Evolutionary conservation across 37 sponge, comb jelly and placozoan genomes (phyloP).

Genomic region (Hexactinellida sp.): DNA sequence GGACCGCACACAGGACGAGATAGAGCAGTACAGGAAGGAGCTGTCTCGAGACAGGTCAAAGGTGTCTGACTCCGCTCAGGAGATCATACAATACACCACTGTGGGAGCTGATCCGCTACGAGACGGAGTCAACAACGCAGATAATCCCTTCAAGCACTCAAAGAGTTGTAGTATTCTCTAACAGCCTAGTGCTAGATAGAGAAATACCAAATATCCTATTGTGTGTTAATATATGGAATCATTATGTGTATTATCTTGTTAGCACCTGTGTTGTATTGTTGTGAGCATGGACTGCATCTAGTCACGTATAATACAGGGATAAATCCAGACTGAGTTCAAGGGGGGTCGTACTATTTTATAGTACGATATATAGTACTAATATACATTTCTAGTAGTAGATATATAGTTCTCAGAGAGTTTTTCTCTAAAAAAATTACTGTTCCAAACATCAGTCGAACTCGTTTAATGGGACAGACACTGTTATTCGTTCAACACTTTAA

Average conservation of each 20-base stretch:
- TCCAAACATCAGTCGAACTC: too few relatives aligned
- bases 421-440: too few relatives aligned
- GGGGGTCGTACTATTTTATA: too few relatives aligned
- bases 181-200: neutral
- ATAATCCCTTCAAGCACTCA: neutral
- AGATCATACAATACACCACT: neutral
- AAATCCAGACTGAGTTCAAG: too few relatives aligned
- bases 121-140: neutral
- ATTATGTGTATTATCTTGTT: neutral
- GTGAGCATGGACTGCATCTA: too few relatives aligned
- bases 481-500: too few relatives aligned
- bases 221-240: neutral
- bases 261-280: neutral
- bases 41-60: neutral
- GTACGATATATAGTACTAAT: too few relatives aligned
- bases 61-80: neutral
- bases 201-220: neutral
- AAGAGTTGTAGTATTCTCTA: neutral
- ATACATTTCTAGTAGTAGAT: too few relatives aligned
- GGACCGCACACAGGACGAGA: neutral
- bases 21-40: neutral
- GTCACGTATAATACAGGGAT: too few relatives aligned
- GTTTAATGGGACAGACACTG: too few relatives aligned
- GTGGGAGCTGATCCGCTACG: neutral
- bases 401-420: too few relatives aligned